Evolutionary conservation across 2,888 invertebrate species (phyloP), one percentile per base, ranked within the genome.

Genomic region (Onthophagus sagittarius): DNA sequence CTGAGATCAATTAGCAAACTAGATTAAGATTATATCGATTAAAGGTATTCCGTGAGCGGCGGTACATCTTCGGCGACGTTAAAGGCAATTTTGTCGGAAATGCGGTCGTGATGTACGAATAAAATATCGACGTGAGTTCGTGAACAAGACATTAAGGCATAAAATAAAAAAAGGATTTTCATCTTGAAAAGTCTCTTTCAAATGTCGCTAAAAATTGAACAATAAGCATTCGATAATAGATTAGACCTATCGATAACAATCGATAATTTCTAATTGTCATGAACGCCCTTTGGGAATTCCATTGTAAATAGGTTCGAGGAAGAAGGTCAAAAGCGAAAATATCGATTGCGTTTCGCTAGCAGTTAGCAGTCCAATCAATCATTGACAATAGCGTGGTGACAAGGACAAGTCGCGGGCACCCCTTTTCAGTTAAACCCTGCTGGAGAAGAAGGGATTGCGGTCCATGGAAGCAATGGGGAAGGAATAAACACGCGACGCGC

Each of bases 21-120:
- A 32, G 67, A 67, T 67, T 67, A 67, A 67, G 67, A 67, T 67
- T 67, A 67, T 32, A n/a, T 67, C 67, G 67, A 67, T 67, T 67
- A 67, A 67, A 67, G 11, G 39, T 11, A 53, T 11, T 53, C 39
- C 39, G 39, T 53, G 39, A 53, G 39, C 39, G 9, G 39, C 9
- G 39, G 39, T 53, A 53, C 39, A 53, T 53, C 39, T 11, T 53
- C 39, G 39, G 39, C 39, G 39, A 53, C 39, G 39, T 53, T 53
- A 7, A 53, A 53, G 39, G 23, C 23, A 9, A 53, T 9, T 53
- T 53, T 53, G 11, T 9, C 32, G 23, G n/a, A 32, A 23, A 11
- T 23, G 11, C 9, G 32, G 23, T 67, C 32, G 15, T 15, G 32
- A 23, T n/a, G 6, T 13, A 67, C 11, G 13, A 13, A n/a, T n/a